Evolutionary conservation across 1,140 invertebrate genomes (phyloP), one percentile per base, ranked within the genome.

Genomic region (Bicyclus anynana): DNA sequence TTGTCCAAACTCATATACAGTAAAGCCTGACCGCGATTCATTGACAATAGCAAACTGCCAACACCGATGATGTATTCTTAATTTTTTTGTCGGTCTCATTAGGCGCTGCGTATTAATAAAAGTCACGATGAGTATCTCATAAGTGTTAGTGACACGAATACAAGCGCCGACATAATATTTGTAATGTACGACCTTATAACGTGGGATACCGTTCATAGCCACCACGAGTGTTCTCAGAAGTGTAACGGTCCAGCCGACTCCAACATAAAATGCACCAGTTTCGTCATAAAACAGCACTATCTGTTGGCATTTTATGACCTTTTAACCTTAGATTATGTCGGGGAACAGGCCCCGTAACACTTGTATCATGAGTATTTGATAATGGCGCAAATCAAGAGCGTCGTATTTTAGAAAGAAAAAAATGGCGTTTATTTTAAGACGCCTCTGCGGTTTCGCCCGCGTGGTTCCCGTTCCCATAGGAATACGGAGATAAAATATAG

Each of bases 221-320:
- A 69, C 63, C 71, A 69, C 63, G 53, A 61, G 59, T 69, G 63
- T 78, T 83, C 81, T 71, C 52, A 79, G 80, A 84, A 84, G 46
- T 42, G 61, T 79, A 81, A 83, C 78, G 78, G 78, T 84, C 57
- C 62, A 57, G 54, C 51, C 60, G 61, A 59, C 62, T 59, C 59
- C 69, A 53, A 62, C 62, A 65, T 67, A 71, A 80, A 83, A 75
- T 69, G 77, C 77, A 80, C 78, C 72, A 82, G 74, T 78, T 85
- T 68, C 65, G 69, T 67, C 66, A 72, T 76, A 74, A 75, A 76
- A 59, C 63, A 66, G 54, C 65, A 59, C 61, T 64, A 67, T 67
- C 67, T 63, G 61, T 48, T 70, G 66, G 68, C 57, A 61, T 62
- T 77, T 69, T 72, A 73, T 72, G 72, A 77, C 69, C 72, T 63